phyloP scores from a whole-genome alignment of 2,113 vertebrate genomes.

The Henicopernis longicauda region DNA sequence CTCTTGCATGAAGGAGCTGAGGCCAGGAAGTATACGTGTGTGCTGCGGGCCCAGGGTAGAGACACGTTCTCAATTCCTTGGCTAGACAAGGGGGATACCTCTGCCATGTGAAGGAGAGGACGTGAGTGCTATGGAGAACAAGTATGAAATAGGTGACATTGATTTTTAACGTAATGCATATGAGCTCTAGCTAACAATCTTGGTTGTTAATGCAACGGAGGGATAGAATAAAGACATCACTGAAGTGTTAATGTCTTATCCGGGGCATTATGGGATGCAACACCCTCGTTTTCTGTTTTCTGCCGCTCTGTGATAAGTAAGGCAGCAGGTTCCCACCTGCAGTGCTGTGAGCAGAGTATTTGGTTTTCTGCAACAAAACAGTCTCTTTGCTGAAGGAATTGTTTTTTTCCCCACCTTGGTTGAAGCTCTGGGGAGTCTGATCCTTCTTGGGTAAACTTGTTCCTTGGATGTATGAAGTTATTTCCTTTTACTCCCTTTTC shows the following conservation, averaged over 20 bases:
- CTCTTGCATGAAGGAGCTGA: background rate
- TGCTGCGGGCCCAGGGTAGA: background rate
- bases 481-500: background rate
- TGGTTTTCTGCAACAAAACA: background rate
- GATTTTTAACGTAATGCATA: background rate
- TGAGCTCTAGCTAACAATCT: background rate
- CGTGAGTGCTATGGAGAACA: background rate
- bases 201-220: background rate
- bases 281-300: background rate
- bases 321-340: conserved; percentile 29
- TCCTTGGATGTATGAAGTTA: background rate
- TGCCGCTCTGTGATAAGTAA: conserved; percentile 4
- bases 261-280: background rate
- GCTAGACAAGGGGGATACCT: too few relatives aligned
- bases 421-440: background rate
- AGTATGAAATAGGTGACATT: background rate
- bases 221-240: background rate
- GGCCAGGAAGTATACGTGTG: background rate
- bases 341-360: background rate
- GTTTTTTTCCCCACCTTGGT: background rate
- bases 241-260: background rate
- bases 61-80: background rate
- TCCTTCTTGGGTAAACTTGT: background rate
- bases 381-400: background rate
- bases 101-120: background rate